phyloP scores from a whole-genome alignment of 1,140 invertebrate species.

The Melitaea cinxia region DNA sequence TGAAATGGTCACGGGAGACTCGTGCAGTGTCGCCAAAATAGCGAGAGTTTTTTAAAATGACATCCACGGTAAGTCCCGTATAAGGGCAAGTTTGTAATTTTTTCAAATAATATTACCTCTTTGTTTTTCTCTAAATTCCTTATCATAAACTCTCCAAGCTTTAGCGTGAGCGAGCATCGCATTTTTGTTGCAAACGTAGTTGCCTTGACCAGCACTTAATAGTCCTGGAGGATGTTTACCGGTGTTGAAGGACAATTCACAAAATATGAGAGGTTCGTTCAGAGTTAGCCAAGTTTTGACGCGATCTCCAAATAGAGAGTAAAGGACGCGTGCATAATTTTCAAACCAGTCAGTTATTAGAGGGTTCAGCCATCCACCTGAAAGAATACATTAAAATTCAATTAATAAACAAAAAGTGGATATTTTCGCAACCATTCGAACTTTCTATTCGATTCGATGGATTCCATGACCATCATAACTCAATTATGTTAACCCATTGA shows the following conservation, averaged over 20 bases:
- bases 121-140: constrained; percentile 41
- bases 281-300: constrained; percentile 72
- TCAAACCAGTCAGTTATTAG: constrained; percentile 73
- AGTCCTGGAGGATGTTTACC: constrained; percentile 72
- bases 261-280: constrained; percentile 58
- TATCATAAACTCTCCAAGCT: constrained; percentile 37
- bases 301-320: constrained; percentile 65
- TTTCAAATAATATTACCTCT: too few species aligned
- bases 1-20: too few species aligned
- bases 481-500: too few species aligned
- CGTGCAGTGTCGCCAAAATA: too few species aligned
- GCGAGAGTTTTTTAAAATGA: too few species aligned
- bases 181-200: constrained; percentile 46
- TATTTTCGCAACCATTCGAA: too few species aligned
- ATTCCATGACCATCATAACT: too few species aligned
- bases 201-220: constrained; percentile 57
- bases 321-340: constrained; percentile 69
- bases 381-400: neutral
- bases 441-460: too few species aligned
- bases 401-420: too few species aligned
- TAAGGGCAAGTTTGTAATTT: too few species aligned
- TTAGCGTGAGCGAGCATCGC: constrained; percentile 30
- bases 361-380: constrained; percentile 79
- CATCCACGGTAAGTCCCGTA: too few species aligned
- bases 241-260: constrained; percentile 64